phyloP scores from a whole-genome alignment of 1,140 invertebrate genomes.

The Bombus terrestris region DNA sequence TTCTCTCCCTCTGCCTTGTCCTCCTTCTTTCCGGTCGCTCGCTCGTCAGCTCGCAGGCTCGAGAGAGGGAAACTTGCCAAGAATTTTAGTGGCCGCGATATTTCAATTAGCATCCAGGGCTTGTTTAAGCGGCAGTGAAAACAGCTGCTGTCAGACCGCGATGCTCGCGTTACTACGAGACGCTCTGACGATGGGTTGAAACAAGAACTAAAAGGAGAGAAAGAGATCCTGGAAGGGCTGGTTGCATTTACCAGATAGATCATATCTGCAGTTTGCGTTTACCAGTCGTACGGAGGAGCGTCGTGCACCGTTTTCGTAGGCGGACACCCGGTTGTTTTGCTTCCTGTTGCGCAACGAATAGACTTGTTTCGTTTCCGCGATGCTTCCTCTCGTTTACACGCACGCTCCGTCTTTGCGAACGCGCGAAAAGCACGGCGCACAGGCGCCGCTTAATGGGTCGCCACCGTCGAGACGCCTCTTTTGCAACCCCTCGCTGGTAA shows the following conservation, averaged over 20 bases:
- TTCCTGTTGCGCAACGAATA: constrained; percentile 57
- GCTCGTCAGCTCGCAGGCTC: constrained; percentile 32
- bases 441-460: constrained; percentile 22
- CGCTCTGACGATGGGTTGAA: not conserved
- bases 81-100: constrained; percentile 80
- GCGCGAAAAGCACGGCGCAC: constrained; percentile 11
- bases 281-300: not conserved
- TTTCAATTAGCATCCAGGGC: constrained; percentile 80
- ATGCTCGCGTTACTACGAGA: constrained; percentile 26
- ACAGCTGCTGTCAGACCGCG: constrained; percentile 52
- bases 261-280: constrained; percentile 34
- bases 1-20: constrained; percentile 30
- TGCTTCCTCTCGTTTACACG: not conserved
- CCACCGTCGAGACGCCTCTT: not conserved
- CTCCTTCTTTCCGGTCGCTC: constrained; percentile 31
- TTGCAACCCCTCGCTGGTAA: constrained; percentile 13
- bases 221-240: not conserved
- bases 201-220: no score
- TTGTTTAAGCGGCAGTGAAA: constrained; percentile 75
- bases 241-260: constrained; percentile 16
- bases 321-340: constrained; percentile 27
- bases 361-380: constrained; percentile 45
- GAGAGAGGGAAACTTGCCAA: constrained; percentile 72
- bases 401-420: not conserved
- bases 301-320: not conserved